Conservation (phyloP, 2,888 invertebrate genomes). For the Synanthedon formicaeformis region DNA sequence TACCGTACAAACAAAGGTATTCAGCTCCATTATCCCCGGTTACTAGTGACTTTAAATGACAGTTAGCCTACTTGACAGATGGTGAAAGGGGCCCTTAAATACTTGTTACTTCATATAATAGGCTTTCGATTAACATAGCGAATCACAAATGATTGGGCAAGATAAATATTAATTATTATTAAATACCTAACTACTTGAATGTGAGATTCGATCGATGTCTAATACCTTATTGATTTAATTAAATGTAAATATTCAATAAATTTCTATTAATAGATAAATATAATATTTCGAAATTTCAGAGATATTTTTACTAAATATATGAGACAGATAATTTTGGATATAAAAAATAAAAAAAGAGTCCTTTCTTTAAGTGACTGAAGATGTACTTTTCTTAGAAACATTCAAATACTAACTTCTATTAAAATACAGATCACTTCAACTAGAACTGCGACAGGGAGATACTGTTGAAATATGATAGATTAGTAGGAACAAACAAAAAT, state of each 20-base stretch:
- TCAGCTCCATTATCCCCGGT: no score
- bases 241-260: background rate
- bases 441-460: no score
- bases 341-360: background rate
- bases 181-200: slow-evolving; percentile 47
- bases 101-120: no score
- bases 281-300: background rate
- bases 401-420: no score
- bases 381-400: background rate
- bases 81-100: no score
- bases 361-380: background rate
- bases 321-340: background rate
- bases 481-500: no score
- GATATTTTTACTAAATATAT: background rate
- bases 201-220: slow-evolving; percentile 31
- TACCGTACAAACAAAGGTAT: no score
- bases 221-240: background rate
- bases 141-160: slow-evolving; percentile 31
- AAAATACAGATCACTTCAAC: no score
- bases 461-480: no score
- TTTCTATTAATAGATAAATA: background rate
- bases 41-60: no score
- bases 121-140: no score
- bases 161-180: slow-evolving; percentile 30
- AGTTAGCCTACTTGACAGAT: no score